These are phyloP conservation scores for Candoia aspera DNA, from an alignment of 2,113 vertebrate species.

Conservation along the genomic window DNA sequence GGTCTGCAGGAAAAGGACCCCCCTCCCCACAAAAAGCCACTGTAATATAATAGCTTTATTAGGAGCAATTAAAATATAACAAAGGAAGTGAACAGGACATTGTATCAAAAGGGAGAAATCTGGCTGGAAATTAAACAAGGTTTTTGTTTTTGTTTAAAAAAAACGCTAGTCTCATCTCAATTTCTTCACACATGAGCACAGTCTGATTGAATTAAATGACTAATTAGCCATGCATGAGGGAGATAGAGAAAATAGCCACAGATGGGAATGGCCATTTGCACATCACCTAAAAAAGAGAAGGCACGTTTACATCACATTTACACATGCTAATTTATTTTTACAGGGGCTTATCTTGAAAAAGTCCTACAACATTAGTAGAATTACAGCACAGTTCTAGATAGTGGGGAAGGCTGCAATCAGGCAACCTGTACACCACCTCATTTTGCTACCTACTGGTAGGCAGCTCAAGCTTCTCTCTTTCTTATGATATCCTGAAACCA, in stretches of 20 bases:
- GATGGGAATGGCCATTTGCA: not conserved
- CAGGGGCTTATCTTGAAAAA: not conserved
- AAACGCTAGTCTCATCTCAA: not conserved
- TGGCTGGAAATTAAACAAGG: not conserved
- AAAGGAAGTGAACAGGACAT: not conserved
- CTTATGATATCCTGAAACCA: not conserved
- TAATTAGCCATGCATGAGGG: not conserved
- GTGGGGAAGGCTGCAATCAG: not conserved
- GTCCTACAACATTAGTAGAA: not conserved
- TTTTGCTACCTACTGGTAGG: not conserved
- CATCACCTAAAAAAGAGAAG: not conserved
- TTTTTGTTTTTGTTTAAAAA: not conserved
- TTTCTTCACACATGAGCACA: not conserved
- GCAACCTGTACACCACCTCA: not conserved
- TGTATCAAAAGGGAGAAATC: not conserved
- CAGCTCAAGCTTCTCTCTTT: not conserved
- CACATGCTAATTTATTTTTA: not conserved
- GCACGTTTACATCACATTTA: not conserved
- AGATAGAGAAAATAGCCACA: not conserved
- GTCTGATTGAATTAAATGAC: slow-evolving; percentile 1
- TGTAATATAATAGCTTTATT: not conserved
- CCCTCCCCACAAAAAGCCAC: not conserved
- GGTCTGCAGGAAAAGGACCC: not conserved
- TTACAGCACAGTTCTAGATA: not conserved
- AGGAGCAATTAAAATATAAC: not conserved